Evolutionary conservation across 2,113 vertebrate genomes (phyloP), one percentile per base, ranked within the genome.

Genomic region (Oncorhynchus tshawytscha): DNA sequence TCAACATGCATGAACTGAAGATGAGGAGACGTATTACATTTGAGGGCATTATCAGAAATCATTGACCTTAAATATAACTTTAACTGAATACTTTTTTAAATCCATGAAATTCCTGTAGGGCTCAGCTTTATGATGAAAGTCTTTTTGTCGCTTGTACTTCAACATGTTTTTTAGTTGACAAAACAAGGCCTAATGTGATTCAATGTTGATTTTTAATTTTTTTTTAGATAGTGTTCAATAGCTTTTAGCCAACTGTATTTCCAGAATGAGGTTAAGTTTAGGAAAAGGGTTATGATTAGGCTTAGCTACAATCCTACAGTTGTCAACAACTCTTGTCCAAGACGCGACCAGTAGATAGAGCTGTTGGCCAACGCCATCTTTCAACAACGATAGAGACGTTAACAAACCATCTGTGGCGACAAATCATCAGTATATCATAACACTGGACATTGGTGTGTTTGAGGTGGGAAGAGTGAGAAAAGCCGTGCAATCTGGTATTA

Each of bases 1-100:
- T 68, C 25, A 68, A n/a, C 31, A 31, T 68, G 67, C 67, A 68
- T 68, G 31, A 34, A 68, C 16, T 68, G 67, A 34, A 68, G 18
- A 39, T 27, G 5, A 27, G 13, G n/a, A 24, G 59, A n/a, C 2
- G 1, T 45, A 45, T 68, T 8, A 22, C 8, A 6, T 39, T 39
- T 15, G 18, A 68, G 67, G 29, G 67, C 31, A 68, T 39, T 68
- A 68, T n/a, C 16, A 68, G 18, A 68, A 39, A 68, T 68, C 67
- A 20, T 27, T 34, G 31, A 20, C 16, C 51, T 54, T 3, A n/a
- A n/a, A 1, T 67, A 45, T 68, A 68, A 9, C 39, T 45, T 45
- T 12, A 39, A 68, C n/a, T 45, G 0, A 45, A 45, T 45, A 45
- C 39, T 12, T 45, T 68, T 68, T 34, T 1, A 68, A 34, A 31